Evolutionary conservation across 2,888 invertebrate species (phyloP).

Genomic region (Pollenia griseotomentosa): DNA sequence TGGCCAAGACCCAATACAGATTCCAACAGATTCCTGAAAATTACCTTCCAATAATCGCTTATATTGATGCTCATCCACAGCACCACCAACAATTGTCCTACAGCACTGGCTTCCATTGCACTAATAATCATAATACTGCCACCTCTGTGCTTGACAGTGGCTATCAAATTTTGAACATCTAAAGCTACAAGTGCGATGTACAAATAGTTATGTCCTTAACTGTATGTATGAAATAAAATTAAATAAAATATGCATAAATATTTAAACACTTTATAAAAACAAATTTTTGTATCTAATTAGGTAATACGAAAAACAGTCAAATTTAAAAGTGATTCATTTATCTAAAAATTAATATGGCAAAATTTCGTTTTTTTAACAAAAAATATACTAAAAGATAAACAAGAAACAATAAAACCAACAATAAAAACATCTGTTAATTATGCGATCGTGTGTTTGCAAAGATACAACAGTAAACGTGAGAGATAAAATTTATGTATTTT

Average conservation of each 20-base stretch:
- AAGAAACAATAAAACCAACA: not conserved
- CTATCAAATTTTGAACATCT: no score
- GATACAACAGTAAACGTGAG: conserved; percentile 25
- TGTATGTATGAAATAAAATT: no score
- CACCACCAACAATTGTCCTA: no score
- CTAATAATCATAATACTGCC: no score
- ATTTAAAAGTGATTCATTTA: conserved; percentile 21
- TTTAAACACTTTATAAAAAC: not conserved
- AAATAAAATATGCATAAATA: not conserved
- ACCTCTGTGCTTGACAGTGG: no score
- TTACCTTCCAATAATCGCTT: no score
- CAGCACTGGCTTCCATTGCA: no score
- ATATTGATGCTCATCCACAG: no score
- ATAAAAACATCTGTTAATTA: conserved; percentile 41
- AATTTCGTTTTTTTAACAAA: not conserved
- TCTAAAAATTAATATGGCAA: not conserved
- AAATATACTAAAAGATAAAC: not conserved
- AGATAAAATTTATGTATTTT: conserved; percentile 45
- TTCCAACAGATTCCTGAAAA: no score
- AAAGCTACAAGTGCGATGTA: no score
- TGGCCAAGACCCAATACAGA: no score
- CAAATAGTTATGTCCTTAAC: no score
- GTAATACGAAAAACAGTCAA: not conserved
- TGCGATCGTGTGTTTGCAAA: conserved; percentile 11
- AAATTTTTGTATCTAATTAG: not conserved